phyloP scores from a whole-genome alignment of 2,888 invertebrate genomes.

The Orgyia antiqua region DNA sequence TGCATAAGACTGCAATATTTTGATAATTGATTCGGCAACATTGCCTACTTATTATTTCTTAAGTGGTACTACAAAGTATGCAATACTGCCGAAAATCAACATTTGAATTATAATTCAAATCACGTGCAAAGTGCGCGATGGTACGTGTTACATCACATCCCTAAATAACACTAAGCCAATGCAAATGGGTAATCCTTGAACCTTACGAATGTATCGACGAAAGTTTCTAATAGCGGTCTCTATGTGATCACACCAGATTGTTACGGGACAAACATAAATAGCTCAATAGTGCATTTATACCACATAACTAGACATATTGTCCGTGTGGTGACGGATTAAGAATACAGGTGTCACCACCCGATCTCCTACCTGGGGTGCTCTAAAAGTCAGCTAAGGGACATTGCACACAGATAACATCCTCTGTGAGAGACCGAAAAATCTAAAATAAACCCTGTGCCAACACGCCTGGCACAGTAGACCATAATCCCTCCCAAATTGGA shows the following conservation, averaged over 20 bases:
- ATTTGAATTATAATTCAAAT: slow-evolving; percentile 28
- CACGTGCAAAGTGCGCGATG: slow-evolving; percentile 13
- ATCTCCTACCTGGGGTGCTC: too few species aligned
- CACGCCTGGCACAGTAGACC: too few species aligned
- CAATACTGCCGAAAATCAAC: slow-evolving; percentile 30
- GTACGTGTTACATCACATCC: slow-evolving; percentile 18
- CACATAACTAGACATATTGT: too few species aligned
- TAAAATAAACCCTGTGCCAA: too few species aligned
- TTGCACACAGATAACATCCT: too few species aligned
- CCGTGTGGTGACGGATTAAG: too few species aligned
- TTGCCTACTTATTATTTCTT: slow-evolving; percentile 29
- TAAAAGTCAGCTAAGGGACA: too few species aligned
- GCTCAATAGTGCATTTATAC: too few species aligned
- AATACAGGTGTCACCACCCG: too few species aligned
- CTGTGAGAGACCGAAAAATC: too few species aligned
- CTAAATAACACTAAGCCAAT: slow-evolving; percentile 5
- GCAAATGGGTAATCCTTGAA: slow-evolving; percentile 12
- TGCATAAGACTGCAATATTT: too few species aligned
- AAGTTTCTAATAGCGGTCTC: neutral
- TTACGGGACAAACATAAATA: neutral
- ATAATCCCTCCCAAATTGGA: too few species aligned
- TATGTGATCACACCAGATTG: neutral
- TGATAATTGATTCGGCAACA: slow-evolving; percentile 26
- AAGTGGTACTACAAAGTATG: slow-evolving; percentile 25
- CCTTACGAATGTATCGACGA: slow-evolving; percentile 1